Conservation (phyloP, 2,888 invertebrate genomes). For the Caenorhabditis drosophilae region DNA sequence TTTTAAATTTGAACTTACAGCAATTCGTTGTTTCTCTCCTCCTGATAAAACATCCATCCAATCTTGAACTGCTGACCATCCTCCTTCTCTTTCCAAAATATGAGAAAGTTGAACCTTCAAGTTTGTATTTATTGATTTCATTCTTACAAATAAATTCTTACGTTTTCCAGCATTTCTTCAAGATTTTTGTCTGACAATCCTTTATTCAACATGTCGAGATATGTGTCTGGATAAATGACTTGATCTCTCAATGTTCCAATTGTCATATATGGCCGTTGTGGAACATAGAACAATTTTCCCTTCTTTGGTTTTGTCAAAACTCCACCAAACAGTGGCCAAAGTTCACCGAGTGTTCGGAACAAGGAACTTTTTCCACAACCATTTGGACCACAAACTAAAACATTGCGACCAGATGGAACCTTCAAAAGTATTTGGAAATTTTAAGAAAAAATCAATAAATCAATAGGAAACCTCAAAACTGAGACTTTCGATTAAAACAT, state of each 20-base stretch:
- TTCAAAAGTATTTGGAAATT: no score
- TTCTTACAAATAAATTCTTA: constrained; percentile 71
- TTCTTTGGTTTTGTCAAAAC: constrained; percentile 88
- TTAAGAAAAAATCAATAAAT: no score
- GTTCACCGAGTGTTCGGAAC: constrained; percentile 72
- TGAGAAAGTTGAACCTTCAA: constrained; percentile 48
- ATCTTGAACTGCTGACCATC: constrained; percentile 75
- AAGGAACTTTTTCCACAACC: constrained; percentile 73
- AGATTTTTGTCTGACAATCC: constrained; percentile 79
- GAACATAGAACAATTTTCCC: constrained; percentile 94
- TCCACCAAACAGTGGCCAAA: constrained; percentile 73
- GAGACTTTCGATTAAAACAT: constrained; percentile 83
- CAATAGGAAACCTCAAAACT: constrained; percentile 85
- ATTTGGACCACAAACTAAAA: constrained; percentile 73
- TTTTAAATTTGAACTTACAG: constrained; percentile 71
- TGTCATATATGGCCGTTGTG: constrained; percentile 91
- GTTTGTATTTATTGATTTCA: background rate
- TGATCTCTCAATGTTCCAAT: constrained; percentile 91
- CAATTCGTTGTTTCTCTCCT: constrained; percentile 73
- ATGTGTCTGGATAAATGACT: constrained; percentile 86
- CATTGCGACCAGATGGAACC: constrained; percentile 80
- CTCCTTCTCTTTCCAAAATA: constrained; percentile 70
- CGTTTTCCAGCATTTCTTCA: constrained; percentile 79
- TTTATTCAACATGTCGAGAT: constrained; percentile 78
- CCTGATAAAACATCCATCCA: constrained; percentile 80